These are phyloP conservation scores for Andinoacara biseriatus DNA, from an alignment of 2,113 vertebrate genomes.

Conservation along the genomic window DNA sequence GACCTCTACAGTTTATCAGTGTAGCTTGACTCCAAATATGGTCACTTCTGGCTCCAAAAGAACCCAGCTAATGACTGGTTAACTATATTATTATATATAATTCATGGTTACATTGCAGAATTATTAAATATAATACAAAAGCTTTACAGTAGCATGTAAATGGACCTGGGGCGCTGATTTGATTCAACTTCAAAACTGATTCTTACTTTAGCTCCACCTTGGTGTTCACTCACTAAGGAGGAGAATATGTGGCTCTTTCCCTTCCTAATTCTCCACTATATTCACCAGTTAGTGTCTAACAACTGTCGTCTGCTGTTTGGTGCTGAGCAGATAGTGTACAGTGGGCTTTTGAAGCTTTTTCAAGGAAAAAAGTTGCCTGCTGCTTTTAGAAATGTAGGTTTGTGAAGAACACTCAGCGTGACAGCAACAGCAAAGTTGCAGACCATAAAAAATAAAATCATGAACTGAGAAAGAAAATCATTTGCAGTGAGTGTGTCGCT, in stretches of 20 bases:
- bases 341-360: neutral
- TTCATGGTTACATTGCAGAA: no score
- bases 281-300: neutral
- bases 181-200: neutral
- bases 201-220: neutral
- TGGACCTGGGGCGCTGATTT: neutral
- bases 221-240: neutral
- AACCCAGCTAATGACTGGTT: no score
- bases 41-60: no score
- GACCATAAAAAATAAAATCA: neutral
- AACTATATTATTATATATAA: no score
- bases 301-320: neutral
- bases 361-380: neutral
- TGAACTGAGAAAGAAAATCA: neutral
- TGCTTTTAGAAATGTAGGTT: neutral
- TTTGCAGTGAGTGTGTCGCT: neutral
- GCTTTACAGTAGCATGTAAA: neutral
- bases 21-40: no score
- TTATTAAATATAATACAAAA: neutral
- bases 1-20: no score
- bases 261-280: neutral
- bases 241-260: neutral
- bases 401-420: neutral
- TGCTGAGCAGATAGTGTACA: rapidly evolving
- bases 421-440: neutral